Conservation (phyloP, 2,797 vertebrate genomes). For the Euthynnus affinis region DNA sequence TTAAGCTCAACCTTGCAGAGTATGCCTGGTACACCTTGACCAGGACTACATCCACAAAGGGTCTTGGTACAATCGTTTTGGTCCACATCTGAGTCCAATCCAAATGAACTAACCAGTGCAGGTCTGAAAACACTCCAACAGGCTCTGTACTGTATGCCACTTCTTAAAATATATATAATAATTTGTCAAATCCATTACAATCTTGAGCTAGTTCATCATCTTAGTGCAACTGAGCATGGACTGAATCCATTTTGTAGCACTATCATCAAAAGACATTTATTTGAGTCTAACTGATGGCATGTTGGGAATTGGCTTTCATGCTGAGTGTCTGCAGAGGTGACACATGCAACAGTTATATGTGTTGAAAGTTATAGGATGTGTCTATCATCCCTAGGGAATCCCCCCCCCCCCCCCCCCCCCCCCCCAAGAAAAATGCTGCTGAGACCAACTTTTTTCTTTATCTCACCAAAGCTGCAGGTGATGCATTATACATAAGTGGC, state of each 20-base stretch:
- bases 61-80: too few relatives aligned
- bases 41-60: too few relatives aligned
- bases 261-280: background rate
- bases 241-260: background rate
- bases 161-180: background rate
- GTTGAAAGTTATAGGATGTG: conserved; percentile 19
- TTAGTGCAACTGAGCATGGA: background rate
- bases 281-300: background rate
- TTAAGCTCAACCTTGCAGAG: too few relatives aligned
- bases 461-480: conserved; percentile 52
- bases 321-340: background rate
- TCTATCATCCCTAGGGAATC: conserved; percentile 23
- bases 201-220: background rate
- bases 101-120: background rate
- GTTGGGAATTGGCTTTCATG: background rate
- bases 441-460: conserved; percentile 56
- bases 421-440: conserved; percentile 75
- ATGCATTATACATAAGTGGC: conserved; percentile 78
- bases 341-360: conserved; percentile 25
- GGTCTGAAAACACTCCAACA: too few relatives aligned
- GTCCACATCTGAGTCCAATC: background rate
- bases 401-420: too few relatives aligned
- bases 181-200: background rate
- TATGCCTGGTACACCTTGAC: too few relatives aligned
- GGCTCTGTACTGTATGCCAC: background rate